Evolutionary conservation across 2,113 vertebrate genomes (phyloP), one percentile per base, ranked within the genome.

Genomic region (Xiphophorus hellerii): DNA sequence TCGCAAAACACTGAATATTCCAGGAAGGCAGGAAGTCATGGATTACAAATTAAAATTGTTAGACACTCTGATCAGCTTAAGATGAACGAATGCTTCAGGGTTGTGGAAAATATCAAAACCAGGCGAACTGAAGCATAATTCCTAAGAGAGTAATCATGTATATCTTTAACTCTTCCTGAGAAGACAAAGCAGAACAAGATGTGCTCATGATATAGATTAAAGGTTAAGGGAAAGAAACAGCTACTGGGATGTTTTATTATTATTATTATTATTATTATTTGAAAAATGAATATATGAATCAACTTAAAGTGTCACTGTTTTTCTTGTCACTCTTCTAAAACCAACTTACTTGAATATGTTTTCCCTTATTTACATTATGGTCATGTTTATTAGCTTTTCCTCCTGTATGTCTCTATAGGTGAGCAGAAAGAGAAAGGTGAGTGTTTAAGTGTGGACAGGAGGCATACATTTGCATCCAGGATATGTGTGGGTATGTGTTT

Each of bases 401-500:
- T 7, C 61, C 3, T n/a, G 60, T 35, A 9, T 4, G 0, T 76
- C 37, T 39, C 15, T 71, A 62, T 71, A 51, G 35, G 20, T 66
- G 35, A 22, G 51, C 70, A 44, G 37, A 17, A 5, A 51, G 17
- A 51, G 15, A 7, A 20, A 51, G 44, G 33, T 35, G 17, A 35
- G 64, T 65, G 77, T 81, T 61, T 44, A 39, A 27, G 54, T 68
- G 80, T 76, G 66, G 76, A 54, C 30, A 27, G 37, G 51, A 80
- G 22, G 29, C 33, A 65, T 69, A 35, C 69, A 74, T 74, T 30
- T 63, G 12, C 29, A 72, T 66, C 27, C 12, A 70, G 67, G 74
- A 66, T 44, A 12, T 70, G 7, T 78, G 69, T 78, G 65, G 64
- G 73, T 75, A 15, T 71, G 64, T 81, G 64, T 78, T 48, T 66